These are phyloP conservation scores for Lamellibrachia satsuma DNA, from an alignment of 2,888 invertebrate genomes.

Conservation along the genomic window DNA sequence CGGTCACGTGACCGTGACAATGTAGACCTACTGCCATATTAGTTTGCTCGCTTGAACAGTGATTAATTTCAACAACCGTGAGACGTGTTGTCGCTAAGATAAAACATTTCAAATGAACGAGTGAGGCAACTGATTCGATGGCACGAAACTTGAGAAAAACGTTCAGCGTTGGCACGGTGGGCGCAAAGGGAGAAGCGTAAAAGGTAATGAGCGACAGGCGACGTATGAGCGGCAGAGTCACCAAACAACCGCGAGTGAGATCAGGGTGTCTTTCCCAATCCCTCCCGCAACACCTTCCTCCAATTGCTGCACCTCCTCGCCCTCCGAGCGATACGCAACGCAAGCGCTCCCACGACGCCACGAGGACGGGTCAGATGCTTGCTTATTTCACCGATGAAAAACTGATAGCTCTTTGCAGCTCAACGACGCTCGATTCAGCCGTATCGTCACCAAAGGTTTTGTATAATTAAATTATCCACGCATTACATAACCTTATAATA, in stretches of 20 bases:
- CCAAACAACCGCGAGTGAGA: background rate
- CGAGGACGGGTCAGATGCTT: background rate
- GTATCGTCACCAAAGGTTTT: background rate
- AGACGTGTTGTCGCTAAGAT: background rate
- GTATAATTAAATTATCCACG: background rate
- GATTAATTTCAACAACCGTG: background rate
- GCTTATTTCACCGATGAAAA: background rate
- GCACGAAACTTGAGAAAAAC: background rate
- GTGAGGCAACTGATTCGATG: background rate
- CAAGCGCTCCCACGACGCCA: background rate
- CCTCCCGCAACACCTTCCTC: background rate
- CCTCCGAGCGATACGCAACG: background rate
- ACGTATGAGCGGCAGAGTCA: background rate
- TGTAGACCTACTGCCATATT: background rate
- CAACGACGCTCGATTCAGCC: background rate
- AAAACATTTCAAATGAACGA: background rate
- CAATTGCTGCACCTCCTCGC: background rate
- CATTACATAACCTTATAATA: too few relatives aligned
- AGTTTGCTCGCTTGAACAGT: background rate
- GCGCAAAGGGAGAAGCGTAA: background rate
- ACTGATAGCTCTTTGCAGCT: background rate
- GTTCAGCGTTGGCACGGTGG: background rate
- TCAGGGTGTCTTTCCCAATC: background rate
- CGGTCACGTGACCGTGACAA: conserved; percentile 13
- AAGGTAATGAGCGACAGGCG: background rate